Percentiles rank a stretch among this genome's conserved stretches.
Conservation (phyloP, 2,113 vertebrate genomes). For the Arvicanthis niloticus region DNA sequence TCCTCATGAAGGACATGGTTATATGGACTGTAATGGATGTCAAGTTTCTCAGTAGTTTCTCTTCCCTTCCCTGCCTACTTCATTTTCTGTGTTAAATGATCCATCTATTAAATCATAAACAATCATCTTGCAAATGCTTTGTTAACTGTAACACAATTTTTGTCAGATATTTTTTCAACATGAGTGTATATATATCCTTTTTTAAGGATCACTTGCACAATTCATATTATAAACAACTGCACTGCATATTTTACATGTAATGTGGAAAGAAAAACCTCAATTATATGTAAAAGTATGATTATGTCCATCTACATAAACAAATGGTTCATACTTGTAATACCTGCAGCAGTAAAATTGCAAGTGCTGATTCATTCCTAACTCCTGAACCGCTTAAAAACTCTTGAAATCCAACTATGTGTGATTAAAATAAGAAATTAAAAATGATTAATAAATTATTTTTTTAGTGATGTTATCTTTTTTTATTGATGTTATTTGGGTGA, state of each 20-base stretch:
- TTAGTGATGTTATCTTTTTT: neutral
- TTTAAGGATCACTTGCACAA: neutral
- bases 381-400: neutral
- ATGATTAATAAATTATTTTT: neutral
- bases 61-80: too few species aligned
- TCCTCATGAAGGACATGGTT: neutral
- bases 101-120: neutral
- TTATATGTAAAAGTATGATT: neutral
- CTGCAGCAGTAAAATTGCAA: neutral
- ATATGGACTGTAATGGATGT: too few species aligned
- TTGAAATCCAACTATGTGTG: neutral
- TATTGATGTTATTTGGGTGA: neutral
- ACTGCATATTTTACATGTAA: neutral
- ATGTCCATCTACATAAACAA: neutral
- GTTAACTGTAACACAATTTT: neutral
- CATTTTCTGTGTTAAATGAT: too few species aligned
- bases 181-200: neutral
- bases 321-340: neutral
- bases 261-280: neutral
- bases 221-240: neutral
- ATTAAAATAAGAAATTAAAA: neutral
- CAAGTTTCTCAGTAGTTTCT: too few species aligned
- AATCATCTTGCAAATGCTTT: neutral
- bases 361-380: too few species aligned
- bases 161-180: neutral